These are phyloP conservation scores for Hiodon alosoides DNA, from an alignment of 2,113 vertebrate species.

Conservation along the genomic window DNA sequence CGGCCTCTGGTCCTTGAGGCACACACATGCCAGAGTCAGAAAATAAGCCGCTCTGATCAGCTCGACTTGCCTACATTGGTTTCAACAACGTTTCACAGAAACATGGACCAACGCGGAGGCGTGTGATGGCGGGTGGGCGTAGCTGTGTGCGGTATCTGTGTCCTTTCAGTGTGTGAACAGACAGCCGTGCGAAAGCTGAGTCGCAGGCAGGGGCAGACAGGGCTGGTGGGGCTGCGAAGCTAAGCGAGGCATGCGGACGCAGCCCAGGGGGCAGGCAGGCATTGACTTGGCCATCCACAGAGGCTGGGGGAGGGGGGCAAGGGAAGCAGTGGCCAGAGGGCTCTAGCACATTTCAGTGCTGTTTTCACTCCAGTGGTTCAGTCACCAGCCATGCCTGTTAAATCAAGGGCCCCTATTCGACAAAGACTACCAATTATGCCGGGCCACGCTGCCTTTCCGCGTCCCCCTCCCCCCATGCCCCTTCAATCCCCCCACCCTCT, in stretches of 20 bases:
- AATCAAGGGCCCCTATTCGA: conserved; percentile 60
- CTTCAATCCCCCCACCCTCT: conserved; percentile 49
- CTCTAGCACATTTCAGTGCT: conserved; percentile 61
- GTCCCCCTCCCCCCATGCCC: conserved; percentile 41
- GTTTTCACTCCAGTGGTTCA: conserved; percentile 60
- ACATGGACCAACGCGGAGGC: not conserved
- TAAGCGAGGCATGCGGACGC: conserved; percentile 19
- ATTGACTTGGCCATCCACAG: conserved; percentile 54
- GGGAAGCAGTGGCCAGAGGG: conserved; percentile 47
- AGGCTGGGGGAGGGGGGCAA: conserved; percentile 55
- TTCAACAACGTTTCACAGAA: not conserved
- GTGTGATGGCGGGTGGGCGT: not conserved
- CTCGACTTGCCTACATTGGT: too few species aligned
- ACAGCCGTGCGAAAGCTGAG: not conserved
- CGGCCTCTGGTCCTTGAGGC: not conserved
- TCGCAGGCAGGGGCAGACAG: too few species aligned
- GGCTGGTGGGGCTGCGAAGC: conserved; percentile 45
- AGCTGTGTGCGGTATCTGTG: not conserved
- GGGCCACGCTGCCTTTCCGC: conserved; percentile 49
- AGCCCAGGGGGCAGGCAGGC: conserved; percentile 45
- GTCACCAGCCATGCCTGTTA: conserved; percentile 60
- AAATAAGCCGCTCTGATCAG: conserved; percentile 2
- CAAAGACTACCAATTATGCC: conserved; percentile 62
- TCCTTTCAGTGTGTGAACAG: not conserved
- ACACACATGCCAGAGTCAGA: conserved; percentile 27